phyloP scores from a whole-genome alignment of 2,888 invertebrate genomes.

The Agrypnus murinus region DNA sequence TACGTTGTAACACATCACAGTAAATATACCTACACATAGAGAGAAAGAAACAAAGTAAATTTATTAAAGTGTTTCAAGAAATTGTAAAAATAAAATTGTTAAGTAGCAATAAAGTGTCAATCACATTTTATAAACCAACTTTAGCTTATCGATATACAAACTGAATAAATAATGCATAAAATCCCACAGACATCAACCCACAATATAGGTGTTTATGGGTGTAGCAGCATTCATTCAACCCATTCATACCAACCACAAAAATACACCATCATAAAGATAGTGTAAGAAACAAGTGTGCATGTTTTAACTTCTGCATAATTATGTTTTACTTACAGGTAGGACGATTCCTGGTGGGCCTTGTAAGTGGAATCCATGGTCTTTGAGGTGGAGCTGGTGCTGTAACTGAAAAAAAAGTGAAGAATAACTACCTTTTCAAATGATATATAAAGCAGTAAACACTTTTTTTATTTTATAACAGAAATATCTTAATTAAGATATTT shows the following conservation, averaged over 20 bases:
- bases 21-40: constrained; percentile 95
- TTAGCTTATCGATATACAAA: constrained; percentile 20
- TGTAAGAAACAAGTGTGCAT: constrained; percentile 22
- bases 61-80: neutral
- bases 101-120: neutral
- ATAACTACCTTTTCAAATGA: neutral
- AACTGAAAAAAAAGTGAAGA: constrained; percentile 81
- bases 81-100: neutral
- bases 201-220: constrained; percentile 35
- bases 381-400: constrained; percentile 92
- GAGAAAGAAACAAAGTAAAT: constrained; percentile 51
- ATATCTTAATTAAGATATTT: no score
- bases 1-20: constrained; percentile 99
- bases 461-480: no score
- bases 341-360: constrained; percentile 90
- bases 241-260: constrained; percentile 22
- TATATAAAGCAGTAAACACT: neutral
- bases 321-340: constrained; percentile 87
- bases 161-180: constrained; percentile 35
- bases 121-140: neutral
- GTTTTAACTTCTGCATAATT: constrained; percentile 10
- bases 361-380: constrained; percentile 95
- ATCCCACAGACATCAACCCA: constrained; percentile 37
- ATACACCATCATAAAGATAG: constrained; percentile 16
- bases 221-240: constrained; percentile 41